Evolutionary conservation across 1,140 invertebrate species (phyloP).

Genomic region (Drosophila bifasciata): DNA sequence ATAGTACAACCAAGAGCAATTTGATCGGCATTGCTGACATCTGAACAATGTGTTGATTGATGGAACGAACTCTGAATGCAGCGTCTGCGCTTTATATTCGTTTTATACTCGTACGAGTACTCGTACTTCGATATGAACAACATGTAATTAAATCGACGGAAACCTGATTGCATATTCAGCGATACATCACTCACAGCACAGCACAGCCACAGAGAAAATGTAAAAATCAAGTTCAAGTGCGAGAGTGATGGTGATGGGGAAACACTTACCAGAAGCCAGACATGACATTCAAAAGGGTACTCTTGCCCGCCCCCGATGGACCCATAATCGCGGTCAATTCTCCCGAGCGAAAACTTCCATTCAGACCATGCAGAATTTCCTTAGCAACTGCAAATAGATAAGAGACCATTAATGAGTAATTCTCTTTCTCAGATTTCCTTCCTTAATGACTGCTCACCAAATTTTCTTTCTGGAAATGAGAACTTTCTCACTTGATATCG

Average conservation of each 20-base stretch:
- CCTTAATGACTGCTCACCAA: conserved; percentile 46
- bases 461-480: conserved; percentile 75
- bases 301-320: conserved; percentile 91
- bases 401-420: neutral
- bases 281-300: conserved; percentile 88
- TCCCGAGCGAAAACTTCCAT: conserved; percentile 86
- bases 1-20: conserved; percentile 24
- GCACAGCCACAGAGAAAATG: neutral
- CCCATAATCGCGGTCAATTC: conserved; percentile 91
- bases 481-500: conserved; percentile 86
- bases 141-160: conserved; percentile 32
- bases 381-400: conserved; percentile 84
- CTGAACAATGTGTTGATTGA: conserved; percentile 45
- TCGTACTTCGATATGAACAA: conserved; percentile 4
- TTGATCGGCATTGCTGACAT: conserved; percentile 30
- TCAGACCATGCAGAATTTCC: conserved; percentile 87
- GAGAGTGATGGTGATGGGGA: neutral
- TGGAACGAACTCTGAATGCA: conserved; percentile 34
- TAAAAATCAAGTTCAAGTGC: conserved; percentile 14
- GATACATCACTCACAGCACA: conserved; percentile 5
- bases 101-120: conserved; percentile 1
- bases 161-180: conserved; percentile 9
- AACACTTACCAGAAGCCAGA: conserved; percentile 85
- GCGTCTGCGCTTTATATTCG: conserved; percentile 31
- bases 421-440: too few species aligned